A percentile compares a stretch with the other conserved stretches of the same genome.
phyloP scores from a whole-genome alignment of 1,140 invertebrate genomes.

The Halictus rubicundus region DNA sequence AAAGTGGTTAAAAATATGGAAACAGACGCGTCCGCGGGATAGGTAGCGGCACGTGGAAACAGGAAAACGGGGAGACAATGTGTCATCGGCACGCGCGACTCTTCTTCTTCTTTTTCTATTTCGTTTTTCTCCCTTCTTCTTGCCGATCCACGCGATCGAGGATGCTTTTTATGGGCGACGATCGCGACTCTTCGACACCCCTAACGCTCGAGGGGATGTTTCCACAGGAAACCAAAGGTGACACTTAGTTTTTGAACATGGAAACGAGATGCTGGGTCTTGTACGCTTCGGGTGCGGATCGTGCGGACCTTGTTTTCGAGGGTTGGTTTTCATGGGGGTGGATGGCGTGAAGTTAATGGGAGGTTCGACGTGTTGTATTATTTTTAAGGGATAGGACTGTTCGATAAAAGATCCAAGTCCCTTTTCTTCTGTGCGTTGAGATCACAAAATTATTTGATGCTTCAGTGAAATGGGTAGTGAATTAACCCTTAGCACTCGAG shows the following conservation, averaged over 20 bases:
- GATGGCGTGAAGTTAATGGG: no score
- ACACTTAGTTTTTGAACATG: neutral
- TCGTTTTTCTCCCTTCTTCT: neutral
- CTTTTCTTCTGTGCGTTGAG: no score
- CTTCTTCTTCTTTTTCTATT: neutral
- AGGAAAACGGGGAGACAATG: neutral
- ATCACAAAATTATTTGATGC: no score
- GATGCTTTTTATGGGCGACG: neutral
- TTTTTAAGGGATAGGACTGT: no score
- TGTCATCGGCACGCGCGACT: conserved; percentile 1
- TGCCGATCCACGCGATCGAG: neutral
- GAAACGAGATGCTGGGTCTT: neutral
- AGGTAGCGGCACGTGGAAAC: conserved; percentile 8
- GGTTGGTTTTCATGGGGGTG: no score
- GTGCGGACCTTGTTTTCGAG: no score
- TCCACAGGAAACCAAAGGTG: neutral
- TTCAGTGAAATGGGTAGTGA: no score
- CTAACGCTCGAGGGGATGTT: neutral
- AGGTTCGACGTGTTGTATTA: no score
- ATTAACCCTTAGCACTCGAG: no score
- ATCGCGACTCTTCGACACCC: neutral
- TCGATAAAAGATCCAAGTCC: no score
- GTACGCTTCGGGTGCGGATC: no score
- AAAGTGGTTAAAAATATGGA: conserved; percentile 4
- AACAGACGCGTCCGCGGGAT: neutral